Evolutionary conservation across 2,888 invertebrate genomes (phyloP), one percentile per base, ranked within the genome.

Genomic region (Eupeodes latifasciatus): DNA sequence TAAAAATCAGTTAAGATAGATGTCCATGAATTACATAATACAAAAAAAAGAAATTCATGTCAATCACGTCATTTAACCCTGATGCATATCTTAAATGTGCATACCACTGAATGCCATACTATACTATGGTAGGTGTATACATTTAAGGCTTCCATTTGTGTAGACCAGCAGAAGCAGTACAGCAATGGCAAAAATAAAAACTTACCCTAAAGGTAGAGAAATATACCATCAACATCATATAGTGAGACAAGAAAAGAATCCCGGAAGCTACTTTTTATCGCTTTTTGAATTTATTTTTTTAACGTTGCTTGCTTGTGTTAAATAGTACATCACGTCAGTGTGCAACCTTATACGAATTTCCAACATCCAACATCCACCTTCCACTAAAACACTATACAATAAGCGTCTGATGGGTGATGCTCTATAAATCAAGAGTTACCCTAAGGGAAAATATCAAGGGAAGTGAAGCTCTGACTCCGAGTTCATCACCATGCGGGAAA

Each of bases 1-100:
- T 40, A 36, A 78, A 78, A 78, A 81, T 81, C 67, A 75, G 74
- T 78, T 78, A 82, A 75, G 82, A 49, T 47, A 16, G 55, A 74
- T 57, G 55, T 27, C 69, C 82, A 71, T 82, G 75, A 79, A 83
- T 82, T 75, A 82, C 75, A 59, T 51, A 51, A n/a, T 11, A 6
- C 55, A 9, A 59, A 40, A 71, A 57, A 85, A 78, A 78, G 55
- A 66, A 81, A 81, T 10, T n/a, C 81, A 81, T 82, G 79, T 83
- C 82, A 79, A 83, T 86, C 82, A 82, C 79, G 49, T 61, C 82
- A 79, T 83, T 79, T 79, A 84, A 59, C 84, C 72, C 80, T 79
- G 77, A 87, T 83, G 80, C 84, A 84, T 87, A 83, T 87, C 84
- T 84, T 77, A 74, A 77, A 67, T 72, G 61, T 80, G 61, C 51